These are phyloP conservation scores for Nematolebias whitei DNA, from an alignment of 2,113 vertebrate species.

Conservation along the genomic window DNA sequence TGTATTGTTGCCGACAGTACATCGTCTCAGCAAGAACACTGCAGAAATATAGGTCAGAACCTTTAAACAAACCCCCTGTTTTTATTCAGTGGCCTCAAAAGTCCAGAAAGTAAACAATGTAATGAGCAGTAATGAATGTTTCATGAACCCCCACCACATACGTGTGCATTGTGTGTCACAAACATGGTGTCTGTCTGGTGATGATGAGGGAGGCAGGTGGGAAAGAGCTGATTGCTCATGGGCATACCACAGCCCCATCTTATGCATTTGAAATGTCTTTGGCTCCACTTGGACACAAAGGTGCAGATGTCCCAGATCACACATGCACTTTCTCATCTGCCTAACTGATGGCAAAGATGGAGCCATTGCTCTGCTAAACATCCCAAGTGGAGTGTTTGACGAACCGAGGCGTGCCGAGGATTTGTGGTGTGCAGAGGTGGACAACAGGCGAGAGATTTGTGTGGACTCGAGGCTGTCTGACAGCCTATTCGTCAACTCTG, in stretches of 20 bases:
- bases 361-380: constrained; percentile 5
- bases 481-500: constrained; percentile 46
- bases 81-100: constrained; percentile 5
- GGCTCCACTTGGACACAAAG: constrained; percentile 11
- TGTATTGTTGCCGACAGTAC: too few species aligned
- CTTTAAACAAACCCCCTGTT: constrained; percentile 15
- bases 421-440: constrained; percentile 23
- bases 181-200: constrained; percentile 6
- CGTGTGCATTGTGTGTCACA: too few species aligned
- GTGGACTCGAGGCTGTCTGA: neutral
- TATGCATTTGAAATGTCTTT: constrained; percentile 64
- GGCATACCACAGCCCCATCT: constrained; percentile 30
- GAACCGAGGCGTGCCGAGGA: neutral
- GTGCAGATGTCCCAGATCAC: constrained; percentile 14
- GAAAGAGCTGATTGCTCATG: constrained; percentile 34
- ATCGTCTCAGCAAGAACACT: neutral
- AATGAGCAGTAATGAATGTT: constrained; percentile 4
- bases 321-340: neutral
- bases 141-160: neutral
- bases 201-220: constrained; percentile 32
- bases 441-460: constrained; percentile 46
- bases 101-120: constrained; percentile 16
- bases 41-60: too few species aligned
- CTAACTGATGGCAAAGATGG: neutral
- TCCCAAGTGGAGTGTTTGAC: constrained; percentile 2